Evolutionary conservation across 2,888 invertebrate genomes (phyloP).

Genomic region (Tenthredo distinguenda): DNA sequence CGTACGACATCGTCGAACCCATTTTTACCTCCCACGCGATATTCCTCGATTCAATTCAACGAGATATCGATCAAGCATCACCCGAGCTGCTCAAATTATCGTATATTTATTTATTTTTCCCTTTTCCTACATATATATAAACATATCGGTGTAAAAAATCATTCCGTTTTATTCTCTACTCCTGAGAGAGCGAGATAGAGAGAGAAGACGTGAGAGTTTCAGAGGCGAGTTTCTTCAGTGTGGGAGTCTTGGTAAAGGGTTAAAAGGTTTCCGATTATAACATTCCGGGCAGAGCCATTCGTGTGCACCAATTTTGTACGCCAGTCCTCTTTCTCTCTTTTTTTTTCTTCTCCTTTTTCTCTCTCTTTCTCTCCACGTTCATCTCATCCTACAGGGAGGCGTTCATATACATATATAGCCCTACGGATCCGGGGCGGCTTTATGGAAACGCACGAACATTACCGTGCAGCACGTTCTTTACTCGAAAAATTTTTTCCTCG

Average conservation of each 20-base stretch:
- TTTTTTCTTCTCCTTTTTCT: background rate
- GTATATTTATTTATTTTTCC: background rate
- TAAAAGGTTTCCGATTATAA: constrained; percentile 77
- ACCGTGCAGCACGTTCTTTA: background rate
- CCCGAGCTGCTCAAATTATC: background rate
- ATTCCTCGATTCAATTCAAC: background rate
- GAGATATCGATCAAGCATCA: background rate
- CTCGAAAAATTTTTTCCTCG: background rate
- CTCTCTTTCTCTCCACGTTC: background rate
- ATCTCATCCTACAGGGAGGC: background rate
- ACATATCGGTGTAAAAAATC: background rate
- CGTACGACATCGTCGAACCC: background rate
- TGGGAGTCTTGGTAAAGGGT: constrained; percentile 75
- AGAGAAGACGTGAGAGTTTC: constrained; percentile 54
- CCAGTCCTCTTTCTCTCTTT: constrained; percentile 66
- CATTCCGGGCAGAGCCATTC: constrained; percentile 77
- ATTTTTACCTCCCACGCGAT: background rate
- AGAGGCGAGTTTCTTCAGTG: constrained; percentile 64
- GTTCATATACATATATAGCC: background rate
- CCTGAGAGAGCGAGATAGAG: background rate
- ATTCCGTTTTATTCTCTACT: background rate
- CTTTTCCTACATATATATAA: background rate
- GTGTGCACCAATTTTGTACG: constrained; percentile 78
- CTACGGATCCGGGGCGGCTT: background rate
- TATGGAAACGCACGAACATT: constrained; percentile 29